Base-by-base conservation (phyloP, 1,140 invertebrate species). In the Drosophila tani region DNA sequence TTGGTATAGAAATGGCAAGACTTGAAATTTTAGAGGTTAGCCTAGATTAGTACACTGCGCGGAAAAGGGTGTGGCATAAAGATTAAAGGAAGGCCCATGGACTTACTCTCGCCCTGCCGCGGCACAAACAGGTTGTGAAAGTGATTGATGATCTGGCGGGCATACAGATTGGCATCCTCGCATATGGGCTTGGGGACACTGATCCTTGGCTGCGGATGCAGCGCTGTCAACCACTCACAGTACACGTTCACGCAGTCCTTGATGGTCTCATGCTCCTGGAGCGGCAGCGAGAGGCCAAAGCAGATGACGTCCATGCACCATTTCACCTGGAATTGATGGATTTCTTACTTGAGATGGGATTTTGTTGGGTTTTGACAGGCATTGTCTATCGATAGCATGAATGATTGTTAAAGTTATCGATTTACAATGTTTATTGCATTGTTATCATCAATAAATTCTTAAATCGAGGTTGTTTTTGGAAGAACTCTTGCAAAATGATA, bases 191-290 rank as follows among this genome's bases (percentile, higher is more conserved):
- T 95, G 1, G 98, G 98, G 19, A 99, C 96, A 79, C 96, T 95
- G 77, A 96, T 94, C 82, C 97, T 97, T 2, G 97, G 97, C 47
- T 94, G 93, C 2, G 97, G 96, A 80, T 98, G 95, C 55, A 99
- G 93, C 1, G 98, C 97, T 0, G 96, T 96, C 29, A 99, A 93
- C 98, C 98, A 99, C 88, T 99, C 98, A 93, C 98, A 99, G 92
- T 99, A 99, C 24, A 99, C 96, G 93, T 97, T 97, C 9, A 99
- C 98, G 93, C 98, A 99, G 93, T 99, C 98, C 75, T 98, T 96
- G 45, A 99, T 96, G 1, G 97, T 97, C 79, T 99, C 98, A 93
- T 98, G 97, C 92, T 99, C 98, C 40, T 95, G 94, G 12, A 99
- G 92, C 0, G 98, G 98, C 38, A 99, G 93, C 38, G 97, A 97